Base-by-base conservation (phyloP, 2,797 vertebrate species). In the Carapus acus region DNA sequence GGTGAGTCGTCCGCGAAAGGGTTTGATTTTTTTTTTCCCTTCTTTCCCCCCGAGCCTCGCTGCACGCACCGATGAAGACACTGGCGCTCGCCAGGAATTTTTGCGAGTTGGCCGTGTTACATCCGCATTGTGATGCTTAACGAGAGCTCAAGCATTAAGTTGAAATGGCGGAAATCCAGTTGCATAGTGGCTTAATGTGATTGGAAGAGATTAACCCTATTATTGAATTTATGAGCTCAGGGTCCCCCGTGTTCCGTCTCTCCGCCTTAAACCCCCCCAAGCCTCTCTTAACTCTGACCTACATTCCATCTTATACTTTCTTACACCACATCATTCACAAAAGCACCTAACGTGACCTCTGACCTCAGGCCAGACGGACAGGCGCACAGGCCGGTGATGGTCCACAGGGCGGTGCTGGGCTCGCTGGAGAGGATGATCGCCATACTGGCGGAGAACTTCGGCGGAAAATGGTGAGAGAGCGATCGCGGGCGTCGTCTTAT, bases 361-460 rank as follows among this genome's bases (percentile, higher is more conserved):
- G 18, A 17, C 17, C n/a, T 54, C 79, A 93, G 90, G 11, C 72
- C 67, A 65, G 87, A 89, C 23, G 67, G 84, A 23, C 56, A 65
- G 53, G 31, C 14, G 0, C 81, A 83, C 51, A 74, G 82, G 18
- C 93, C 94, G 0, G 93, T 97, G 61, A 90, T 97, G 90, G 86
- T 97, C 78, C 94, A 97, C 69, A 85, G 94, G 13, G 94, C 94
- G 0, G 91, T 96, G 41, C 85, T 96, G 33, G 94, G 94, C 24
- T 97, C 94, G 0, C 84, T 95, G 74, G 93, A 96, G 71, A 87
- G 94, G 48, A 92, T 94, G 89, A 76, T 94, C 16, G 94, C 90
- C 0, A 90, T 97, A 24, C 80, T 97, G 79, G 91, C 91, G 0
- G 94, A 97, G 75, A 93, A 89, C 85, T 94, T 84, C 39, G 87